Evolutionary conservation across 2,113 vertebrate species (phyloP), one percentile per base, ranked within the genome.

Genomic region (Coregonus clupeaformis): DNA sequence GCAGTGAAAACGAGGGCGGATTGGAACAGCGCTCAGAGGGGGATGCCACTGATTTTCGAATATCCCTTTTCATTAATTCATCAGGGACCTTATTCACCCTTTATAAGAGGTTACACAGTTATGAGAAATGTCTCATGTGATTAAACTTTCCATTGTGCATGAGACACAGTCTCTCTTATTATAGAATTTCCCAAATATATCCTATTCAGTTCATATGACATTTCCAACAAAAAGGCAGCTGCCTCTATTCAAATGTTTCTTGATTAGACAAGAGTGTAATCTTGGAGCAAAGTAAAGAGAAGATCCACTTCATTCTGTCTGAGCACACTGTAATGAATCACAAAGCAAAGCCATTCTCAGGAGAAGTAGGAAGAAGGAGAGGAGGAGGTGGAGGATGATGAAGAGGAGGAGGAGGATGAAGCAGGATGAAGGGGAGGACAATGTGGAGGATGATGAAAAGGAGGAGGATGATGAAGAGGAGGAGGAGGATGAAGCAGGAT

Each of bases 61-160:
- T 22, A 60, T 59, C 6, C 12, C 55, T 20, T 80, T 82, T 78
- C 77, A 75, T 80, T 69, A 77, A 85, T 25, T 24, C 68, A 77
- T 52, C 32, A 27, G 32, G 25, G 64, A 62, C 24, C 66, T 29
- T 65, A 67, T 75, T 27, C 25, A 66, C 55, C 60, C 30, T 30
- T 75, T 75, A 68, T 14, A 18, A 52, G 24, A 69, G 36, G 62
- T 69, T 76, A 30, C n/a, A 66, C 14, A 71, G 57, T 52, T 75
- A 18, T 65, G 62, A 69, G 16, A 73, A 68, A 59, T 30, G 29
- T 49, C 57, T 67, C 42, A 71, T 76, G 42, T 79, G 60, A 78
- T 66, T 76, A 69, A 79, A 73, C 69, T 47, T 76, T 57, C 16
- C 57, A 80, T 76, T 77, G 71, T 70, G 72, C 64, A 13, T 57